A percentile compares a stretch with the other conserved stretches of the same genome.
phyloP scores from a whole-genome alignment of 1,140 invertebrate species.

The Lepidurus couesii region DNA sequence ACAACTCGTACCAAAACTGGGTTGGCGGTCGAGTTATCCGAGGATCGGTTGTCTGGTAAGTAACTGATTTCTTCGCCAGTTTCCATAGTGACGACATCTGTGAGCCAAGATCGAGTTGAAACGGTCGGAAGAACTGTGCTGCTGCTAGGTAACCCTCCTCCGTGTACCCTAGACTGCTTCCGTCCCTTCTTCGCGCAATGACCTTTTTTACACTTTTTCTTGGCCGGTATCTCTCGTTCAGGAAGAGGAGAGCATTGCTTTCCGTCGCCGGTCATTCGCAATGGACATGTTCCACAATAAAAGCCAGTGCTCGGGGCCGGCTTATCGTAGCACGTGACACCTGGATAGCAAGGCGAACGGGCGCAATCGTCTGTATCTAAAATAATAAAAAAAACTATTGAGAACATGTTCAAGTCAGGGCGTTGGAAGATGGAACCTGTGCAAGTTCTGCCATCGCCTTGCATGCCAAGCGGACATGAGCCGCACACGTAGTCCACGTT shows the following conservation, averaged over 20 bases:
- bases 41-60: background rate
- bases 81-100: background rate
- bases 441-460: conserved; percentile 34
- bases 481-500: conserved; percentile 33
- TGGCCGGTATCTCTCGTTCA: background rate
- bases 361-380: conserved; percentile 27
- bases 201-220: background rate
- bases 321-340: conserved; percentile 24
- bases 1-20: conserved; percentile 3
- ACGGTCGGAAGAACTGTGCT: background rate
- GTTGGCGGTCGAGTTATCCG: conserved; percentile 14
- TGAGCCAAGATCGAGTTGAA: background rate
- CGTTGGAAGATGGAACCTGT: conserved; percentile 26
- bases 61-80: background rate
- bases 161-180: background rate
- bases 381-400: background rate
- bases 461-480: conserved; percentile 30
- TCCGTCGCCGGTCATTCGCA: conserved; percentile 32
- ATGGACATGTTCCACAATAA: conserved; percentile 34
- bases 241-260: conserved; percentile 22
- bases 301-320: conserved; percentile 5
- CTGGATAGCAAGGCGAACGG: conserved; percentile 4
- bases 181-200: background rate
- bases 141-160: background rate
- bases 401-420: background rate